Evolutionary conservation across 2,888 invertebrate genomes (phyloP).

Genomic region (Deilephila elpenor): DNA sequence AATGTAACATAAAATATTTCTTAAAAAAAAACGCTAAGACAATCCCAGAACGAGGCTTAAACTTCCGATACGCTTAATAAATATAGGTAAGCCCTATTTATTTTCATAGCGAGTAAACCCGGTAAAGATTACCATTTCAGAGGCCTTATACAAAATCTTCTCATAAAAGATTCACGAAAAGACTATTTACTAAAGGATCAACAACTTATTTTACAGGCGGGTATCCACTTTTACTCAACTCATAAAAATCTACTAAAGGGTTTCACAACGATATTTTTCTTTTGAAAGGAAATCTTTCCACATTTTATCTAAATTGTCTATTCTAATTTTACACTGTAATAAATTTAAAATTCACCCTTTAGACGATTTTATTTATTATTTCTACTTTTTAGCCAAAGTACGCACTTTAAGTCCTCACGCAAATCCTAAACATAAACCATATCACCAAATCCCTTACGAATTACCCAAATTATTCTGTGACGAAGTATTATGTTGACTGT

Average conservation of each 20-base stretch:
- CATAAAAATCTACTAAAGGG: constrained; percentile 43
- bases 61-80: neutral
- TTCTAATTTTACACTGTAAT: too few relatives aligned
- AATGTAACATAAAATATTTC: too few relatives aligned
- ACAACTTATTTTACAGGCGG: constrained; percentile 32
- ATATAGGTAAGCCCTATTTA: neutral
- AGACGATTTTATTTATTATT: too few relatives aligned
- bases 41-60: neutral
- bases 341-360: too few relatives aligned
- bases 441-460: neutral
- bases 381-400: too few relatives aligned
- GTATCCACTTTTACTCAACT: constrained; percentile 35
- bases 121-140: neutral
- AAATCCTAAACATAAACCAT: too few relatives aligned
- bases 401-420: too few relatives aligned
- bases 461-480: neutral
- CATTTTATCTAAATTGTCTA: neutral
- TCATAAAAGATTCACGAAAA: constrained; percentile 26
- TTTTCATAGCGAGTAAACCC: neutral
- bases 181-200: constrained; percentile 24
- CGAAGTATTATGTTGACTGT: neutral
- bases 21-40: too few relatives aligned
- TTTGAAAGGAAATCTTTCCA: constrained; percentile 29
- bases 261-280: constrained; percentile 44
- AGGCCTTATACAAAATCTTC: neutral